Conservation (phyloP, 2,888 invertebrate species). For the Norana najaformis region DNA sequence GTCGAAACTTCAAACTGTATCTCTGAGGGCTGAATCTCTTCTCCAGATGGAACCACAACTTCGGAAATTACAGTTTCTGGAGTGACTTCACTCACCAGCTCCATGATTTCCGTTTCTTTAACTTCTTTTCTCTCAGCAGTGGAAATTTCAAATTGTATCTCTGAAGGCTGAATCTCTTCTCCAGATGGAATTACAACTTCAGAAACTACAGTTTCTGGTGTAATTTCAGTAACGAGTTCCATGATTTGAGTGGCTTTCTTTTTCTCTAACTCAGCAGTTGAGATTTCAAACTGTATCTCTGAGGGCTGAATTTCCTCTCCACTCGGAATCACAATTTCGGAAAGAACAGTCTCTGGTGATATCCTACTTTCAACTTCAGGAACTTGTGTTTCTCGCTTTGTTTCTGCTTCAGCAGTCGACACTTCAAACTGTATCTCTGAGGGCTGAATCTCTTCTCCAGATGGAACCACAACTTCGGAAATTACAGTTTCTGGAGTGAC, state of each 20-base stretch:
- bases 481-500: conserved; percentile 35
- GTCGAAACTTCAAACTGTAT: conserved; percentile 24
- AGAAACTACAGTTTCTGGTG: conserved; percentile 34
- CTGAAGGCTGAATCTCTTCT: conserved; percentile 34
- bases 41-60: conserved; percentile 24
- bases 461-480: conserved; percentile 27
- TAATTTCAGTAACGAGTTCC: conserved; percentile 27
- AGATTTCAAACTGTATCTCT: conserved; percentile 30
- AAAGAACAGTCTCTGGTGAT: conserved; percentile 22
- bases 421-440: conserved; percentile 31
- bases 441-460: conserved; percentile 36
- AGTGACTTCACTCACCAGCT: not conserved
- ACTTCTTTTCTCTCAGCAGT: conserved; percentile 29
- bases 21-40: conserved; percentile 27
- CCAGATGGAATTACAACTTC: conserved; percentile 33
- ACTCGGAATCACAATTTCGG: conserved; percentile 24
- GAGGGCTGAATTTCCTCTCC: conserved; percentile 22
- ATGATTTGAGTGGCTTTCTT: conserved; percentile 31
- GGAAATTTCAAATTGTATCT: conserved; percentile 30
- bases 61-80: conserved; percentile 26
- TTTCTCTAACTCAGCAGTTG: conserved; percentile 29
- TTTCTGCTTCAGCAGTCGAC: conserved; percentile 30
- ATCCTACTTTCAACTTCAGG: not conserved
- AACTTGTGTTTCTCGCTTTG: conserved; percentile 17
- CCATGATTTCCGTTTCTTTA: conserved; percentile 19